Base-by-base conservation (phyloP, 2,797 vertebrate species). In the Acipenser ruthenus region DNA sequence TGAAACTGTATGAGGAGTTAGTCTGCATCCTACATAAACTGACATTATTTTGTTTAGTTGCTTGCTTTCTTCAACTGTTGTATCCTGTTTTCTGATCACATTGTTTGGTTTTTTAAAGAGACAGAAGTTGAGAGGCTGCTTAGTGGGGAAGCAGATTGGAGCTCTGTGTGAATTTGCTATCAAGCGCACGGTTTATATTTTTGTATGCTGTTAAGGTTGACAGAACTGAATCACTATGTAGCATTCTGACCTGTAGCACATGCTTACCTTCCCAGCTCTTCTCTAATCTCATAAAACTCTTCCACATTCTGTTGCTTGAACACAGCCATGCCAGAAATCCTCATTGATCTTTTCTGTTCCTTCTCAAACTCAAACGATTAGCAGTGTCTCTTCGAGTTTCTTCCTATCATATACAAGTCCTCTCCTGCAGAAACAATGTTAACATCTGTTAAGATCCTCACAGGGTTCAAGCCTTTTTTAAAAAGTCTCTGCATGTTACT, bases 291-390 rank as follows among this genome's bases (percentile, higher is more conserved):
- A 5, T 99, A 99, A 74, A 93, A 80, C 1, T 99, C 95, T 60
- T 97, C 96, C 74, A 98, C 92, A 77, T 90, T 93, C 82, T 97
- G 91, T 78, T 98, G 94, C 74, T 97, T 98, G 85, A 99, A 99
- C 51, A 86, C 82, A 68, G 92, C 94, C 97, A 99, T 99, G 64
- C 81, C 81, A 61, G 80, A 84, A 76, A 79, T 93, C 90, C 77
- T 93, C 95, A 94, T 96, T 76, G 88, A 89, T 86, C 80, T 77
- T 68, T 62, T 61, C 69, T 68, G 65, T 69, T 65, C 74, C 69
- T 65, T 73, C 6, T 18, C 37, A 50, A 73, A 68, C 69, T 60
- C 50, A 67, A 6, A 58, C 4, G 55, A 7, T n/a, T 67, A 68
- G 71, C 67, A 13, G 68, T 63, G 11, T 58, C 58, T 68, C 50